These are phyloP conservation scores for Trissonchulus sp. DNA, from an alignment of 2,888 invertebrate genomes.

Conservation along the genomic window DNA sequence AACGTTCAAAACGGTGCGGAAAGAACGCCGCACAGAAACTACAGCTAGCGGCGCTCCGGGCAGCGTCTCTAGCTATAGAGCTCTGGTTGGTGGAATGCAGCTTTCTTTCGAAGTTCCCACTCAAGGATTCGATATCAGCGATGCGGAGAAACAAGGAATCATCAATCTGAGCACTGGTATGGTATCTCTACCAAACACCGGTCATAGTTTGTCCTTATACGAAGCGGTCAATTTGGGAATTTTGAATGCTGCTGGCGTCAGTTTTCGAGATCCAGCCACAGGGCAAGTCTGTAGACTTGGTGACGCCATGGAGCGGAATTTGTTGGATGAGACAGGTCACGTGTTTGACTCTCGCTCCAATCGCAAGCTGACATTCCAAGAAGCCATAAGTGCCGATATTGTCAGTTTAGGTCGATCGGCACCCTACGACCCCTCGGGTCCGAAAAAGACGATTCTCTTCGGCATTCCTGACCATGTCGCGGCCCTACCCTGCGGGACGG, in stretches of 20 bases:
- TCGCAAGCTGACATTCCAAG: constrained; percentile 56
- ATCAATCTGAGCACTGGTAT: constrained; percentile 74
- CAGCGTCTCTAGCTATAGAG: constrained; percentile 13
- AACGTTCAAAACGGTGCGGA: constrained; percentile 28
- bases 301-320: constrained; percentile 67
- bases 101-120: constrained; percentile 64
- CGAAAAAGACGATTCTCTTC: constrained; percentile 21
- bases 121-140: constrained; percentile 71
- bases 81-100: constrained; percentile 19
- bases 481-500: constrained; percentile 8
- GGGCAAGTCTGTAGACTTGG: constrained; percentile 52
- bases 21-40: constrained; percentile 18
- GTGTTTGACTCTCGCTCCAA: constrained; percentile 57
- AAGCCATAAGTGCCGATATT: constrained; percentile 7
- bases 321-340: constrained; percentile 70
- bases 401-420: background rate
- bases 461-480: constrained; percentile 15
- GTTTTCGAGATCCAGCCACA: constrained; percentile 68
- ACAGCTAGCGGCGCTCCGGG: constrained; percentile 28
- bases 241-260: constrained; percentile 71
- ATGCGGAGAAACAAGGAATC: constrained; percentile 70
- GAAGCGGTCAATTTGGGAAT: constrained; percentile 75
- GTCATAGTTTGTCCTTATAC: constrained; percentile 71
- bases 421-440: background rate
- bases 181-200: constrained; percentile 75